Evolutionary conservation across 2,797 vertebrate genomes (phyloP).

Genomic region (Phoeniculus purpureus): DNA sequence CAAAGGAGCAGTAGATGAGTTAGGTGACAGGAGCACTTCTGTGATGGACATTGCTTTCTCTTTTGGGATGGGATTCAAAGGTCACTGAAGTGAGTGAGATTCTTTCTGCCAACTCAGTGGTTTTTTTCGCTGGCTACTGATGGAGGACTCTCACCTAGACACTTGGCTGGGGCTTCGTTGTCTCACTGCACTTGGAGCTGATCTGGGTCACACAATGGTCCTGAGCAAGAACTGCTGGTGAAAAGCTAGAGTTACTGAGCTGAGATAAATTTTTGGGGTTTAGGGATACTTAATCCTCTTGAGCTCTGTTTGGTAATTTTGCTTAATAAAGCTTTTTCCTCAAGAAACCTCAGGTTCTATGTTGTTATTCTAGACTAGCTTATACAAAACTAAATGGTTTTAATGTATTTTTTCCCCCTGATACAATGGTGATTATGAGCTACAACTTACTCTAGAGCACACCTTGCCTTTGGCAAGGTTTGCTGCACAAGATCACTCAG

Average conservation of each 20-base stretch:
- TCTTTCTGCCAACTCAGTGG: neutral
- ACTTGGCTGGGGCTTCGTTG: neutral
- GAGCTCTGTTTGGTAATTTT: neutral
- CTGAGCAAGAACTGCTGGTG: neutral
- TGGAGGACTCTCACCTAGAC: neutral
- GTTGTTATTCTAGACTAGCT: neutral
- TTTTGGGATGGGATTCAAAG: slow-evolving; percentile 30
- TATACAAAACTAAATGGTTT: neutral
- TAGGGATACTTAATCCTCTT: too few species aligned
- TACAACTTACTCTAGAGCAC: neutral
- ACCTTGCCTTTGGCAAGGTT: neutral
- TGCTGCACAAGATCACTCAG: neutral
- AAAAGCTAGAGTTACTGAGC: neutral
- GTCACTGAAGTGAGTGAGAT: neutral
- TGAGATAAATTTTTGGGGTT: neutral
- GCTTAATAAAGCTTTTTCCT: neutral
- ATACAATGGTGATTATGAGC: neutral
- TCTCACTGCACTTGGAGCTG: neutral
- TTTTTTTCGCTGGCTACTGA: neutral
- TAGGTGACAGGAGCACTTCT: slow-evolving; percentile 7
- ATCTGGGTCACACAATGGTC: neutral
- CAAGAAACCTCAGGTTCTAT: neutral
- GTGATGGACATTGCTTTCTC: slow-evolving; percentile 3
- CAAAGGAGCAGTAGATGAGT: slow-evolving; percentile 32
- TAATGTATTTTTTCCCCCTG: neutral